Evolutionary conservation across 1,140 invertebrate genomes (phyloP).

Genomic region (Zaprionus africanus): DNA sequence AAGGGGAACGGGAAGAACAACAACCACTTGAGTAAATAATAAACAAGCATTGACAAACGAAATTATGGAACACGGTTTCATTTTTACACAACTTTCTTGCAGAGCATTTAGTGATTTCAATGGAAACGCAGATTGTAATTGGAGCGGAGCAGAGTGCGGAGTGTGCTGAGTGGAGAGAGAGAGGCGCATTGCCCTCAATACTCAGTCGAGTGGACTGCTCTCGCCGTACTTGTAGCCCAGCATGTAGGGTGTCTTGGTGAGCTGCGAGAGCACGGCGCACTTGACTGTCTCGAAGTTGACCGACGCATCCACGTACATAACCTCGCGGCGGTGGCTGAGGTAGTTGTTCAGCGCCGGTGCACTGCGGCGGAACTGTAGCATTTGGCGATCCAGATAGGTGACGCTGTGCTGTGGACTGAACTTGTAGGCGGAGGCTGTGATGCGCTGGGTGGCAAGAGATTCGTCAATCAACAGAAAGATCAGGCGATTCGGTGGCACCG

Average conservation of each 20-base stretch:
- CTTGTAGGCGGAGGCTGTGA: constrained; percentile 42
- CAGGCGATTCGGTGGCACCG: constrained; percentile 70
- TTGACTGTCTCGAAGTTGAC: constrained; percentile 73
- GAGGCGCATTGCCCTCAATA: no score
- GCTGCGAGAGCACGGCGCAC: constrained; percentile 53
- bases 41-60: constrained; percentile 55
- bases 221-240: constrained; percentile 73
- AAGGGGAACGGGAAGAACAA: constrained; percentile 35
- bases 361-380: constrained; percentile 68
- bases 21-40: constrained; percentile 75
- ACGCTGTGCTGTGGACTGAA: constrained; percentile 57
- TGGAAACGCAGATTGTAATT: constrained; percentile 21
- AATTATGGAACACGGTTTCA: constrained; percentile 55
- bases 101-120: constrained; percentile 40
- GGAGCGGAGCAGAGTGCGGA: constrained; percentile 20
- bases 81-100: constrained; percentile 49
- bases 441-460: constrained; percentile 55
- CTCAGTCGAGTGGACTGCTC: constrained; percentile 35
- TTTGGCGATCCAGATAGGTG: constrained; percentile 67
- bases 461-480: constrained; percentile 71
- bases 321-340: constrained; percentile 69
- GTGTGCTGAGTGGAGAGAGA: no score
- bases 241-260: constrained; percentile 69
- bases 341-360: constrained; percentile 57
- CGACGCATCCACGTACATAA: constrained; percentile 69